Base-by-base conservation (phyloP, 2,888 invertebrate species). In the Pardosa pseudoannulata region DNA sequence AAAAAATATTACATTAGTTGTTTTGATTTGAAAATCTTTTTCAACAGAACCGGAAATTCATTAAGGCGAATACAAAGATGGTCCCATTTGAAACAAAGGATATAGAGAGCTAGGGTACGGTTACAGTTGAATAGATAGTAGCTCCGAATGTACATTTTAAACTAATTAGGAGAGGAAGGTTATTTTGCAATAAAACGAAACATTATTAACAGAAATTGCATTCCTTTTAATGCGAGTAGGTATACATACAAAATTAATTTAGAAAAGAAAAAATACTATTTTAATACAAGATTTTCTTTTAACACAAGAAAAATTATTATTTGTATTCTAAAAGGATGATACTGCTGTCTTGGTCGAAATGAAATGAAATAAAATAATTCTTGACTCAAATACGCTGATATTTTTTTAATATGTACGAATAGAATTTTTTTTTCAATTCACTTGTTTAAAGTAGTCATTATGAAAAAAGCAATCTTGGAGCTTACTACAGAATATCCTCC, bases 11-110 rank as follows among this genome's bases (percentile, higher is more conserved):
- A 29, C 39, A 76, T 76, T 76, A 31, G 67, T 67, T 65, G 65
- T 76, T 74, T 76, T 46, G 62, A 50, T 67, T 76, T 29, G 64
- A 67, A 67, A 76, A 67, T 19, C 11, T 19, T 32, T 32, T 67
- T 32, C 32, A 32, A 19, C 36, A 36, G 41, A 13, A 56, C 78
- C 29, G 78, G 78, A 78, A 78, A 68, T 78, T 78, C 78, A 78
- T 78, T 78, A 78, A 67, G 50, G 50, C 16, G 23, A 16, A 62
- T 50, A 78, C 70, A 78, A 78, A 78, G 56, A 39, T 13, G 9
- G 9, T 19, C 16, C n/a, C 28, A 46, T 78, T 64, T 46, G 36
- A 70, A 78, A 68, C 41, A 50, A 78, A 78, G 46, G 32, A 46
- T 31, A 56, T 50, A 36, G 28, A 36, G 50, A 56, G 32, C n/a